These are phyloP conservation scores for Peromyscus aztecus DNA, from an alignment of 2,797 vertebrate species.

Conservation along the genomic window DNA sequence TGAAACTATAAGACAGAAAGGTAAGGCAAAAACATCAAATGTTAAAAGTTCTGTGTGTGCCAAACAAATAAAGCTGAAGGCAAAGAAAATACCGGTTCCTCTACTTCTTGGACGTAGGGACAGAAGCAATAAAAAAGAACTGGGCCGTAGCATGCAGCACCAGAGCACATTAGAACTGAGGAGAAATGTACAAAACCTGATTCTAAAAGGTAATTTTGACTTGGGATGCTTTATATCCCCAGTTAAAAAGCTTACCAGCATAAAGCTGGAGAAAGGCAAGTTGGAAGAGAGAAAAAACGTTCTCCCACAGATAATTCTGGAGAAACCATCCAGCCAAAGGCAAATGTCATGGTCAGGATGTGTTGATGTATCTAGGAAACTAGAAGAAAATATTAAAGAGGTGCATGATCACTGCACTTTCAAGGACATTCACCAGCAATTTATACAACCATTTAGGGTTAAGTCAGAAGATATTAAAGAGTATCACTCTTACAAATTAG, in stretches of 20 bases:
- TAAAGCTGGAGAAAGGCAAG: background rate
- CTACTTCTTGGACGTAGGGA: background rate
- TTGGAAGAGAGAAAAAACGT: background rate
- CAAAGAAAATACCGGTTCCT: background rate
- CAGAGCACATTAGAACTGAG: background rate
- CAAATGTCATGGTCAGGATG: background rate
- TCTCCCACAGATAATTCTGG: background rate
- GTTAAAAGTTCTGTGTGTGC: background rate
- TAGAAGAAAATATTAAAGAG: background rate
- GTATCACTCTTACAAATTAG: background rate
- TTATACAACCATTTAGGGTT: background rate
- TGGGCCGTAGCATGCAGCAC: background rate
- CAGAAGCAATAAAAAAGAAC: background rate
- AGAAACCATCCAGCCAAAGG: background rate
- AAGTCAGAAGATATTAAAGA: background rate
- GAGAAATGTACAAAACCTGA: background rate
- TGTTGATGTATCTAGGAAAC: background rate
- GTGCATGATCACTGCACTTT: background rate
- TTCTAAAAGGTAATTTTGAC: background rate
- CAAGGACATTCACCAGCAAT: background rate
- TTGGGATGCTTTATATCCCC: background rate
- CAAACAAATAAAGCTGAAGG: conserved; percentile 1
- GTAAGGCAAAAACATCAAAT: background rate
- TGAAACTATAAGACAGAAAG: conserved; percentile 1
- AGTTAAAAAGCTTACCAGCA: background rate